These are phyloP conservation scores for Corydoras maculifer DNA, from an alignment of 2,113 vertebrate species.

Conservation along the genomic window DNA sequence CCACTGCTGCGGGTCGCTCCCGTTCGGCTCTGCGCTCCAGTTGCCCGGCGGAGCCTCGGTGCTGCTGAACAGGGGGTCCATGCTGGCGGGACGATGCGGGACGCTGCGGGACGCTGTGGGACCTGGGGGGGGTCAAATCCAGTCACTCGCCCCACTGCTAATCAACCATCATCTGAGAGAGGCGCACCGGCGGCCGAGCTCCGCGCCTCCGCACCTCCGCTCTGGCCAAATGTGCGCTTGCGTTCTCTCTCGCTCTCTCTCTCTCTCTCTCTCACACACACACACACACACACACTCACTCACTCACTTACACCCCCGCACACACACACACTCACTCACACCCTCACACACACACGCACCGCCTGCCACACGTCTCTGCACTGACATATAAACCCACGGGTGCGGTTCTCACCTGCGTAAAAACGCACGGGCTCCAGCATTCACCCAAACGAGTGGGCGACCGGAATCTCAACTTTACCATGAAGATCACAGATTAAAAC, in stretches of 20 bases:
- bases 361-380: too few relatives aligned
- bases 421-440: too few relatives aligned
- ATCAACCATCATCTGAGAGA: conserved; percentile 11
- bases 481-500: too few relatives aligned
- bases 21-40: conserved; percentile 46
- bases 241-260: background rate
- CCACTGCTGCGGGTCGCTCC: conserved; percentile 45
- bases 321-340: too few relatives aligned
- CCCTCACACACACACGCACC: too few relatives aligned
- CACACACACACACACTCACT: background rate
- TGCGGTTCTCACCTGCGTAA: too few relatives aligned
- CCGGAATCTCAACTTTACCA: too few relatives aligned
- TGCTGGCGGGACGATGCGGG: conserved; percentile 3
- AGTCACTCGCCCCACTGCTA: background rate
- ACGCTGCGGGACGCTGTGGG: background rate
- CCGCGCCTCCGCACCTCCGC: too few relatives aligned
- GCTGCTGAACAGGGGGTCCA: conserved; percentile 56
- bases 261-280: background rate
- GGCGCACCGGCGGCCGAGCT: too few relatives aligned
- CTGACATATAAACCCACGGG: too few relatives aligned
- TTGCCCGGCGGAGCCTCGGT: conserved; percentile 52
- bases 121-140: background rate
- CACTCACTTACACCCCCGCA: background rate
- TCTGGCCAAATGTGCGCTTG: background rate
- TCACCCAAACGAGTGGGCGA: too few relatives aligned